Percentiles rank a stretch among this genome's conserved stretches.
phyloP scores from a whole-genome alignment of 2,888 invertebrate species.

The Lasioglossum malachurum region DNA sequence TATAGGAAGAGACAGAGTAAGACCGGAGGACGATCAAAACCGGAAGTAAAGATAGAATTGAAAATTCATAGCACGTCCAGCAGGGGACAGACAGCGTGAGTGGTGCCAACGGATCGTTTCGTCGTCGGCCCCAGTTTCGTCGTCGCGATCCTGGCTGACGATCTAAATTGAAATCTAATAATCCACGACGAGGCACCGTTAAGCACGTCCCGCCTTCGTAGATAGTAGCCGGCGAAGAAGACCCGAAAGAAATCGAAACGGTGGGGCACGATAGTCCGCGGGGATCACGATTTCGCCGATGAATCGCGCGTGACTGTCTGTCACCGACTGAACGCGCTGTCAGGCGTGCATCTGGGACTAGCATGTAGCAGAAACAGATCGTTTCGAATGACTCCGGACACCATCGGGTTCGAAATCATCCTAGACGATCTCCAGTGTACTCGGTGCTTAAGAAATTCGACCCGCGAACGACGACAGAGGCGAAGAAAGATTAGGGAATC shows the following conservation, averaged over 20 bases:
- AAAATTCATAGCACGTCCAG: constrained; percentile 57
- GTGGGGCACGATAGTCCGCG: background rate
- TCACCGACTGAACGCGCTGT: constrained; percentile 47
- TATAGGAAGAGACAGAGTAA: constrained; percentile 32
- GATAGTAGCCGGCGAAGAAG: background rate
- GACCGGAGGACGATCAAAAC: constrained; percentile 48
- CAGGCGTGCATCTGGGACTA: constrained; percentile 66
- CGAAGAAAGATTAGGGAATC: background rate
- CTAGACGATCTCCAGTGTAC: constrained; percentile 40
- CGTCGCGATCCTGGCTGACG: constrained; percentile 25
- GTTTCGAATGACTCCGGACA: constrained; percentile 56
- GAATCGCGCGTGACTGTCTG: background rate
- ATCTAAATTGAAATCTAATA: constrained; percentile 64
- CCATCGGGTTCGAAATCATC: constrained; percentile 51
- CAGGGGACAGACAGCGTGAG: constrained; percentile 1
- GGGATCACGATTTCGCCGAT: background rate
- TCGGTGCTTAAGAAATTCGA: constrained; percentile 60
- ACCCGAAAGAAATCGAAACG: background rate
- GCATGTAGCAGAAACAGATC: constrained; percentile 69
- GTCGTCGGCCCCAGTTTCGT: constrained; percentile 24
- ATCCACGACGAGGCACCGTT: constrained; percentile 27
- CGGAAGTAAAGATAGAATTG: constrained; percentile 56
- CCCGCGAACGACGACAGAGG: constrained; percentile 57
- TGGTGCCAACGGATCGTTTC: constrained; percentile 22
- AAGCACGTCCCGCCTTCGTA: constrained; percentile 40